These are phyloP conservation scores for Nettapus auritus DNA, from an alignment of 2,113 vertebrate species.

Conservation along the genomic window DNA sequence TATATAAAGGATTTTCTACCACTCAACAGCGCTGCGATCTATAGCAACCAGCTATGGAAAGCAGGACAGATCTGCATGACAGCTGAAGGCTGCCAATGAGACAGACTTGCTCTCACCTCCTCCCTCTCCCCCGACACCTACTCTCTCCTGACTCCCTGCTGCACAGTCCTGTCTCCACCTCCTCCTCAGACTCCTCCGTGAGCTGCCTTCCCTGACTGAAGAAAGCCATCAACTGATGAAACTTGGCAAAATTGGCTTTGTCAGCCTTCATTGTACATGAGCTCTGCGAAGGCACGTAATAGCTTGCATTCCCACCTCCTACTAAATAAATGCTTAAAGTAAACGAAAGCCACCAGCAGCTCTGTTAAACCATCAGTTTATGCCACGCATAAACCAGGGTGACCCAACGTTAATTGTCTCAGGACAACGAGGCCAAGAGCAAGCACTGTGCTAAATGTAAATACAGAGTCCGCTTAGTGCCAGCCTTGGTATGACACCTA, in stretches of 20 bases:
- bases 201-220: conserved; percentile 48
- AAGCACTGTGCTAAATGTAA: not conserved
- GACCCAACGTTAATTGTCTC: not conserved
- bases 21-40: conserved; percentile 1
- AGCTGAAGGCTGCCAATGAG: conserved; percentile 55
- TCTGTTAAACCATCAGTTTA: not conserved
- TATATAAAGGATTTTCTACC: not conserved
- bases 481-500: not conserved
- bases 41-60: conserved; percentile 1
- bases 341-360: not conserved
- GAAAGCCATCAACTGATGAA: conserved; percentile 59
- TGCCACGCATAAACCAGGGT: not conserved
- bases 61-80: conserved; percentile 47
- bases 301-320: conserved; percentile 1
- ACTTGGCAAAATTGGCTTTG: conserved; percentile 55
- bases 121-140: conserved; percentile 55
- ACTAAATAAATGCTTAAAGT: not conserved
- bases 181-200: conserved; percentile 62
- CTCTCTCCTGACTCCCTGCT: conserved; percentile 35
- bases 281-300: conserved; percentile 29
- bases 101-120: conserved; percentile 53
- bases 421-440: not conserved
- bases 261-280: conserved; percentile 23
- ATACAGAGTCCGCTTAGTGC: not conserved
- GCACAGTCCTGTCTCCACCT: conserved; percentile 60